Evolutionary conservation across 2,113 vertebrate genomes (phyloP).

Genomic region (Cyprinodon variegatus): DNA sequence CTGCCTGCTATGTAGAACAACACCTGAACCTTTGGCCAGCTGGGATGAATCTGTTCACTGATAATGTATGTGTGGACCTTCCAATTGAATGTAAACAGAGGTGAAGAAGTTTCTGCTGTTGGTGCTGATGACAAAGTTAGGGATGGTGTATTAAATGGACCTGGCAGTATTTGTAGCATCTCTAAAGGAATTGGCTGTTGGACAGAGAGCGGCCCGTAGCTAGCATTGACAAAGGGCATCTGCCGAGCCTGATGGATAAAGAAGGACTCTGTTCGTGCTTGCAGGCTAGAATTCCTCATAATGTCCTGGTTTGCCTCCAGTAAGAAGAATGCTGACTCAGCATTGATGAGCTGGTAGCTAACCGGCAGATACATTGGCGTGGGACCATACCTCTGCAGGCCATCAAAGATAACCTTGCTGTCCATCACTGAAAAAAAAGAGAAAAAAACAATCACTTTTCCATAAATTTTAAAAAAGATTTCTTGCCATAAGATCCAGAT

Average conservation of each 20-base stretch:
- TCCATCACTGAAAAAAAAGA: conserved; percentile 81
- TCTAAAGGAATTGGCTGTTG: conserved; percentile 87
- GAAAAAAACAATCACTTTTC: conserved; percentile 9
- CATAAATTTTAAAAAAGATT: neutral
- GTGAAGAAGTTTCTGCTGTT: conserved; percentile 39
- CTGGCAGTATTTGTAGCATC: conserved; percentile 76
- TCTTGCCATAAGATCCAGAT: too few relatives aligned
- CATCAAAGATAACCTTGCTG: conserved; percentile 81
- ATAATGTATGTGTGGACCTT: conserved; percentile 87
- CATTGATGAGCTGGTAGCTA: conserved; percentile 84
- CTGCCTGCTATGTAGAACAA: conserved; percentile 89
- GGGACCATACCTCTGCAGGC: conserved; percentile 83
- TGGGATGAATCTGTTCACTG: conserved; percentile 83
- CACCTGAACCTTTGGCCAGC: conserved; percentile 89
- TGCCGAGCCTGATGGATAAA: conserved; percentile 86
- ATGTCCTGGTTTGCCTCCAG: conserved; percentile 87
- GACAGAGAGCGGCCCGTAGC: conserved; percentile 88
- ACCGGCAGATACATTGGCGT: conserved; percentile 91
- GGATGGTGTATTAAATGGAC: conserved; percentile 68
- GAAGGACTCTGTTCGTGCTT: conserved; percentile 87
- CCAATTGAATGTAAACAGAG: conserved; percentile 86
- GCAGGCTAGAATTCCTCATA: conserved; percentile 91
- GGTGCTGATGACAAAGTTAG: conserved; percentile 56
- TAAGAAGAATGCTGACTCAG: conserved; percentile 88
- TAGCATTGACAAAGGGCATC: conserved; percentile 85